phyloP scores from a whole-genome alignment of 2,797 vertebrate species.

The Sebastes alutus region DNA sequence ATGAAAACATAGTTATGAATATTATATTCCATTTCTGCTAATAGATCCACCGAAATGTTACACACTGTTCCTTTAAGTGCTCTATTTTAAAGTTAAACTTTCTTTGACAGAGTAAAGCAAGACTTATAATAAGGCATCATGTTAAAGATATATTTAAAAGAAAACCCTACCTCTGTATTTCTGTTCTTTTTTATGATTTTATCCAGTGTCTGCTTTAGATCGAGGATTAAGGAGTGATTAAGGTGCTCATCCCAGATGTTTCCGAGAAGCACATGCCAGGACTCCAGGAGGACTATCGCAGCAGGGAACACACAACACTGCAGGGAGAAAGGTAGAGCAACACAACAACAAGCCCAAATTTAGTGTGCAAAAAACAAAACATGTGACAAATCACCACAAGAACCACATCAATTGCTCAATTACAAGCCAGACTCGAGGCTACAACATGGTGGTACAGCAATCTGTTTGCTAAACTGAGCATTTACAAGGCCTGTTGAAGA shows the following conservation, averaged over 20 bases:
- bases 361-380: background rate
- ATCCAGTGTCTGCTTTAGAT: constrained; percentile 73
- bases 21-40: too few species aligned
- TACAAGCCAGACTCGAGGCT: background rate
- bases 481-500: background rate
- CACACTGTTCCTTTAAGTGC: too few species aligned
- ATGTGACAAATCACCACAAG: constrained; percentile 19
- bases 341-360: constrained; percentile 5
- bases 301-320: constrained; percentile 84
- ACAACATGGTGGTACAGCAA: background rate
- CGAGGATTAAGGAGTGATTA: constrained; percentile 71
- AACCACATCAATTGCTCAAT: constrained; percentile 19
- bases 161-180: constrained; percentile 64
- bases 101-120: background rate
- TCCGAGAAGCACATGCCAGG: constrained; percentile 76
- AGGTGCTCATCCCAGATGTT: constrained; percentile 80
- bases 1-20: too few species aligned
- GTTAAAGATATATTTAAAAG: background rate
- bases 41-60: too few species aligned
- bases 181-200: constrained; percentile 66
- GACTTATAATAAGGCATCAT: too few species aligned
- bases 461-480: background rate
- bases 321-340: constrained; percentile 5
- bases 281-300: constrained; percentile 77
- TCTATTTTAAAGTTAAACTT: background rate